Percentiles rank a stretch among this genome's conserved stretches.
These are phyloP conservation scores for Microcebus ravelobensis DNA, from an alignment of 2,113 vertebrate genomes.

Conservation along the genomic window DNA sequence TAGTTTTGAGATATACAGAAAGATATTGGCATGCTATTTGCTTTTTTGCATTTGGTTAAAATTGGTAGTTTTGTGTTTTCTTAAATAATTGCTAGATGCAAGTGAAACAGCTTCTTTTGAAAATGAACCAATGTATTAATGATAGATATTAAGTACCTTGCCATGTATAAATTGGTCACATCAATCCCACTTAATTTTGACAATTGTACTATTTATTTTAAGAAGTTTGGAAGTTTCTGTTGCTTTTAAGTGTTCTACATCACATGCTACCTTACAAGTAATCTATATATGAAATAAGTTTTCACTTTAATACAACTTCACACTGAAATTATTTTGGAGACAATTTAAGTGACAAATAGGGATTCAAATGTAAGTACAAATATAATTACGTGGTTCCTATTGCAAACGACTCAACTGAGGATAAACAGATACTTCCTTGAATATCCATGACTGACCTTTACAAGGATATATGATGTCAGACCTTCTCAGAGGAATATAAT, in stretches of 20 bases:
- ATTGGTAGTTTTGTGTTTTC: neutral
- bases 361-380: neutral
- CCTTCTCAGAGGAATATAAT: neutral
- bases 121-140: neutral
- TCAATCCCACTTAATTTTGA: neutral
- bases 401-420: neutral
- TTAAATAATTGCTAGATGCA: neutral
- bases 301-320: neutral
- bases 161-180: neutral
- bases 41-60: neutral
- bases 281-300: neutral
- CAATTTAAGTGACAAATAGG: neutral
- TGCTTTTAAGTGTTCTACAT: neutral
- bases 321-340: neutral
- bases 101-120: neutral
- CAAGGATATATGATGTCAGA: neutral
- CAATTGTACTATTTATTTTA: neutral
- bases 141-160: neutral
- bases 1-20: neutral
- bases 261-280: neutral
- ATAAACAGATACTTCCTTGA: neutral
- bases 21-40: neutral
- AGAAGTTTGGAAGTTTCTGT: neutral
- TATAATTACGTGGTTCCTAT: neutral
- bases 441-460: neutral